phyloP scores from a whole-genome alignment of 2,888 invertebrate genomes.

The Volucella bombylans region DNA sequence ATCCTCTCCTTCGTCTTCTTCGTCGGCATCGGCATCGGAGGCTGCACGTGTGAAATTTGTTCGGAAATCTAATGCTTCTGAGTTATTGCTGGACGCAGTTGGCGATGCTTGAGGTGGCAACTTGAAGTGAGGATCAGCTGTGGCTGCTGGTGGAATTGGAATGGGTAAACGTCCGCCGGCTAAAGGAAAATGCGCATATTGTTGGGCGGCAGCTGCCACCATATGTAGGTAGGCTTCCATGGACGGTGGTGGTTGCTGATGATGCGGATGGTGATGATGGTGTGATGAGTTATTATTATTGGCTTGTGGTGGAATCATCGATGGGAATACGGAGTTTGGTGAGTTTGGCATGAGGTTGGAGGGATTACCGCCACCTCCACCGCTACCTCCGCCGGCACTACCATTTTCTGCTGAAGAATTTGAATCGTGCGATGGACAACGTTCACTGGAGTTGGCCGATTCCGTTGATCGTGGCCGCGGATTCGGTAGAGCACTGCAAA shows the following conservation, averaged over 20 bases:
- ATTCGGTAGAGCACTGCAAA: constrained; percentile 81
- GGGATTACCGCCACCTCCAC: constrained; percentile 51
- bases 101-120: constrained; percentile 82
- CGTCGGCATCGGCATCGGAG: constrained; percentile 82
- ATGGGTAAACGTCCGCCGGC: constrained; percentile 84
- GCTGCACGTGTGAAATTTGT: constrained; percentile 86
- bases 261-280: constrained; percentile 79
- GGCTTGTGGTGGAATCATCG: constrained; percentile 73
- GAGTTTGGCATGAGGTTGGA: constrained; percentile 71
- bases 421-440: constrained; percentile 90
- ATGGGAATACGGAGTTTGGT: constrained; percentile 79
- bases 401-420: constrained; percentile 86
- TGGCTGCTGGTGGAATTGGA: constrained; percentile 87
- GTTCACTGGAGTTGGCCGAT: constrained; percentile 84
- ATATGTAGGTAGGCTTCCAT: constrained; percentile 91
- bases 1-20: constrained; percentile 85
- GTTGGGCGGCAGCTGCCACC: constrained; percentile 88
- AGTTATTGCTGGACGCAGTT: constrained; percentile 84
- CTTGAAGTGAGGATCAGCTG: constrained; percentile 80
- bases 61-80: constrained; percentile 91
- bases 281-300: constrained; percentile 71
- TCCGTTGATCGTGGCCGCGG: constrained; percentile 81
- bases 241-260: constrained; percentile 86
- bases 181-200: constrained; percentile 88
- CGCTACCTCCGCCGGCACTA: constrained; percentile 76